Evolutionary conservation across 2,888 invertebrate genomes (phyloP).

Genomic region (Theodoxus fluviatilis): DNA sequence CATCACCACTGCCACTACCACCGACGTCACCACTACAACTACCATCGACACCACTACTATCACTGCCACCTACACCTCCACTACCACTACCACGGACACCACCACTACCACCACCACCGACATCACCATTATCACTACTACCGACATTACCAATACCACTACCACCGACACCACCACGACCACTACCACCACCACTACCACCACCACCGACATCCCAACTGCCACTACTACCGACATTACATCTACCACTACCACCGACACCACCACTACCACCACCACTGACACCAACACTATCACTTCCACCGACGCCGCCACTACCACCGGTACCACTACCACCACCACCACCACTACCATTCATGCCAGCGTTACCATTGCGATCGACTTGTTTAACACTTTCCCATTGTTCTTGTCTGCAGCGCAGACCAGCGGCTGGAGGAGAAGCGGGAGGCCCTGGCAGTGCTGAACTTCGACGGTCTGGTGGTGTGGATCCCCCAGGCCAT

Average conservation of each 20-base stretch:
- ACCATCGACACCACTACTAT: not conserved
- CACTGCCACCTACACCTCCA: not conserved
- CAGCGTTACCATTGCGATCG: not conserved
- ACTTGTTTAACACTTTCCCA: not conserved
- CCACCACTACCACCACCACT: not conserved
- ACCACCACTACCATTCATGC: not conserved
- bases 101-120: not conserved
- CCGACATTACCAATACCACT: not conserved
- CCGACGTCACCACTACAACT: not conserved
- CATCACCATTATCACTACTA: not conserved
- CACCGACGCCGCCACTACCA: not conserved
- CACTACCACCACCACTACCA: not conserved
- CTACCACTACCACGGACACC: not conserved
- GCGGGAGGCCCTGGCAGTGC: slow-evolving; percentile 62
- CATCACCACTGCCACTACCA: not conserved
- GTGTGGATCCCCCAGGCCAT: slow-evolving; percentile 63
- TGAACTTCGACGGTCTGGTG: slow-evolving; percentile 56
- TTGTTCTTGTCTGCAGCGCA: slow-evolving; percentile 52
- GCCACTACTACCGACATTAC: not conserved
- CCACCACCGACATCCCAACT: not conserved
- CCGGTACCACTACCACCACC: not conserved
- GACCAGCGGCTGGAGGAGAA: slow-evolving; percentile 64
- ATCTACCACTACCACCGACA: not conserved
- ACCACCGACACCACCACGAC: not conserved
- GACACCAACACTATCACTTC: not conserved